phyloP scores from a whole-genome alignment of 2,113 vertebrate genomes.

The Marmota monax region DNA sequence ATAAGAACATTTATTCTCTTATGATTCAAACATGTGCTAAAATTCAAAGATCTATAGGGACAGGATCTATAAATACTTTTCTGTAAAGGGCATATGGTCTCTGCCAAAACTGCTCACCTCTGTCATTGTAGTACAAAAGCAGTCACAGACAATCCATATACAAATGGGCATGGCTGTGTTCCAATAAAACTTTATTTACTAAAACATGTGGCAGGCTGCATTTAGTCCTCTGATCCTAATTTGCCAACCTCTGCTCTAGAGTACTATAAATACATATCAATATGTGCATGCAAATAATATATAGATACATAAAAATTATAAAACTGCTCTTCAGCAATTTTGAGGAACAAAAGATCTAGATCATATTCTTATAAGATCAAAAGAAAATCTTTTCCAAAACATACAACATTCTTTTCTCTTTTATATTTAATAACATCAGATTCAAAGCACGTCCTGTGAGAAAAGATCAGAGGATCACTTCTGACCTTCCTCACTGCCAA shows the following conservation, averaged over 20 bases:
- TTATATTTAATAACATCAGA: constrained; percentile 54
- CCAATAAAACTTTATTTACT: constrained; percentile 47
- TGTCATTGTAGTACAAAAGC: background rate
- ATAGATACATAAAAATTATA: background rate
- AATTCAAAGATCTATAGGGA: constrained; percentile 35
- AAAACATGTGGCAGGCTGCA: background rate
- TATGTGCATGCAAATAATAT: background rate
- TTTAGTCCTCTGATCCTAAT: background rate
- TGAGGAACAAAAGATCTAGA: constrained; percentile 19
- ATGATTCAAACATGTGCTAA: constrained; percentile 5
- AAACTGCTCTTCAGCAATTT: constrained; percentile 31
- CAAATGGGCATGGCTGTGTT: background rate
- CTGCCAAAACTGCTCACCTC: constrained; percentile 28
- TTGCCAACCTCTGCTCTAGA: background rate
- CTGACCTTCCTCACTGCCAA: constrained; percentile 58
- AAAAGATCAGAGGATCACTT: constrained; percentile 64
- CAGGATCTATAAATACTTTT: constrained; percentile 13
- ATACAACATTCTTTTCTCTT: constrained; percentile 3
- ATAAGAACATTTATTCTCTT: background rate
- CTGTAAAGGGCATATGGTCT: constrained; percentile 33
- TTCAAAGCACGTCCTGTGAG: constrained; percentile 47
- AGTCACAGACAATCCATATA: constrained; percentile 16
- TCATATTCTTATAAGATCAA: background rate
- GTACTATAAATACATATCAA: background rate
- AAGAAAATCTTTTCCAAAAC: constrained; percentile 60